A percentile compares a stretch with the other conserved stretches of the same genome.
These are phyloP conservation scores for Phylloscopus trochiloides DNA, from an alignment of 2,113 vertebrate genomes.

Conservation along the genomic window DNA sequence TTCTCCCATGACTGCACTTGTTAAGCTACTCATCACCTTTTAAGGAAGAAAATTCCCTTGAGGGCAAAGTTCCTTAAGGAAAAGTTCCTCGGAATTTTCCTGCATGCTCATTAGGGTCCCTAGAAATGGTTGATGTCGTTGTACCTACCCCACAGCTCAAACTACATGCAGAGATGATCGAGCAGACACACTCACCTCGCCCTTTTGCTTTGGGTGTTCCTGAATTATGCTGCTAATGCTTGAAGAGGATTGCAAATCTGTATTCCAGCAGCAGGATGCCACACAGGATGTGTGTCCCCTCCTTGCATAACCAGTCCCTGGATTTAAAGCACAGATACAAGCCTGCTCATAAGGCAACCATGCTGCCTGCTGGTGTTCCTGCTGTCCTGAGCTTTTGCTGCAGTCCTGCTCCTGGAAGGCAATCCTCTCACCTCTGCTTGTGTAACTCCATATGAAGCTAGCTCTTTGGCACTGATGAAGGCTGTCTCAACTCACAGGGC, in stretches of 20 bases:
- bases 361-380: background rate
- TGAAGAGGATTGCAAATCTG: background rate
- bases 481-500: background rate
- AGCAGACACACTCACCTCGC: background rate
- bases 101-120: background rate
- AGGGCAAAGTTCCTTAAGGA: background rate
- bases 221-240: background rate
- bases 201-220: background rate
- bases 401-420: background rate
- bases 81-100: background rate
- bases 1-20: background rate
- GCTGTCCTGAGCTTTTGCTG: background rate
- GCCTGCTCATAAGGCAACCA: background rate
- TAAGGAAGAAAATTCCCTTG: background rate
- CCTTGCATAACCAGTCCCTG: background rate
- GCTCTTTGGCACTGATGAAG: background rate
- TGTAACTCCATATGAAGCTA: background rate
- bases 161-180: background rate
- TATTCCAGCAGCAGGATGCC: background rate
- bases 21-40: background rate
- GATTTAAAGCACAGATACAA: background rate
- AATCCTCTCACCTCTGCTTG: background rate
- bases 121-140: background rate
- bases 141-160: background rate
- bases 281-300: background rate